Percentiles rank a stretch among this genome's conserved stretches.
These are phyloP conservation scores for Coelopa pilipes DNA, from an alignment of 2,888 invertebrate genomes.

Conservation along the genomic window DNA sequence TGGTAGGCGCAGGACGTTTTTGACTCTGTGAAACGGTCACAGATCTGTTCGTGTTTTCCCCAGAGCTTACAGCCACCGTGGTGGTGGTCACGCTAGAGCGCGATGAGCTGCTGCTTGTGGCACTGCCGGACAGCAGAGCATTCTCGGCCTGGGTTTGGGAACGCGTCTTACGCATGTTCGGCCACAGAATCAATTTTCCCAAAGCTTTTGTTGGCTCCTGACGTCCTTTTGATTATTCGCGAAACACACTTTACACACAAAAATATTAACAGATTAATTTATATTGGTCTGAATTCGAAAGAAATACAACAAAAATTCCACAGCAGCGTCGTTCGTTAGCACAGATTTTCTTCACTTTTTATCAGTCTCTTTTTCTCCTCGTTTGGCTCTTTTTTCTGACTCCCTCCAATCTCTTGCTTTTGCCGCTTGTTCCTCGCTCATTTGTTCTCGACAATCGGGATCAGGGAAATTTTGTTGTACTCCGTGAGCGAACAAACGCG, in stretches of 20 bases:
- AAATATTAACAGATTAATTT: constrained; percentile 16
- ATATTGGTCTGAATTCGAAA: not conserved
- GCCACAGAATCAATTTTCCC: constrained; percentile 16
- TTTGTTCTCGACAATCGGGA: not conserved
- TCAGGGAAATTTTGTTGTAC: constrained; percentile 5
- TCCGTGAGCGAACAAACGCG: not conserved
- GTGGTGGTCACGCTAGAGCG: constrained; percentile 30
- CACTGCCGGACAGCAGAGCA: constrained; percentile 49
- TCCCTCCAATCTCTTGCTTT: constrained; percentile 4
- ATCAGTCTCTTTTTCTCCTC: constrained; percentile 1
- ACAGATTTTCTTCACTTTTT: constrained; percentile 17
- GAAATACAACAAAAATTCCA: constrained; percentile 5
- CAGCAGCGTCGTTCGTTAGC: not conserved
- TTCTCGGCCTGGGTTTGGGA: constrained; percentile 66
- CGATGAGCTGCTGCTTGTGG: constrained; percentile 35
- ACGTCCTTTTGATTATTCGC: not conserved
- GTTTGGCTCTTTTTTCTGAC: constrained; percentile 11
- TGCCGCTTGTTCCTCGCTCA: constrained; percentile 8
- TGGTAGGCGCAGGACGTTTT: constrained; percentile 41
- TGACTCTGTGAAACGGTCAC: constrained; percentile 31
- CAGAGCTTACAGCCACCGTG: constrained; percentile 38
- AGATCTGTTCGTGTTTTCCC: constrained; percentile 27
- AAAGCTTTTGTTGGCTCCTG: constrained; percentile 1
- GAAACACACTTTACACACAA: constrained; percentile 11
- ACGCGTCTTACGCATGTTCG: constrained; percentile 64